Conservation (phyloP, 2,888 invertebrate genomes). For the Diaperis boleti region DNA sequence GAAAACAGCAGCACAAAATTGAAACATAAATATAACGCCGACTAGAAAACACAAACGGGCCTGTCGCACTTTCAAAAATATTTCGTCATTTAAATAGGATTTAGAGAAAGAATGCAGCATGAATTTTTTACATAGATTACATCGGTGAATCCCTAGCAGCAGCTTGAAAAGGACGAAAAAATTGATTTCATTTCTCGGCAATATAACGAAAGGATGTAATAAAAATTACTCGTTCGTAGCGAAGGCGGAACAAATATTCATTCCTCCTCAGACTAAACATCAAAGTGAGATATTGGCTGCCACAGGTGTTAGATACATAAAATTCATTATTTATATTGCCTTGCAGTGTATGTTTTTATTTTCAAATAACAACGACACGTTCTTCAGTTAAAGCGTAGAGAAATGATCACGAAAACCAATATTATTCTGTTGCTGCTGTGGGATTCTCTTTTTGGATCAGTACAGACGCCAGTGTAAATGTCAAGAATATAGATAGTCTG, state of each 20-base stretch:
- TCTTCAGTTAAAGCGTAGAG: no score
- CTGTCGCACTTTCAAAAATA: slow-evolving; percentile 13
- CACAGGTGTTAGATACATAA: neutral
- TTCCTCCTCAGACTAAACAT: neutral
- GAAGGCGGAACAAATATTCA: no score
- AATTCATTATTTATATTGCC: neutral
- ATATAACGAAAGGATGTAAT: neutral
- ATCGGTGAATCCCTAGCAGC: no score
- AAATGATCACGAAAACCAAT: no score
- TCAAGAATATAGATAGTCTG: no score
- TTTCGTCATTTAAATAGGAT: slow-evolving; percentile 1
- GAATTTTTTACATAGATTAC: no score
- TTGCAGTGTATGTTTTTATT: no score
- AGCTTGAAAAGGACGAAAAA: no score
- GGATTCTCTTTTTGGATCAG: no score
- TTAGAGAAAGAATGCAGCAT: neutral
- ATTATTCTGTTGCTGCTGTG: no score
- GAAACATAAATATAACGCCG: slow-evolving; percentile 23
- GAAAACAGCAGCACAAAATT: slow-evolving; percentile 8
- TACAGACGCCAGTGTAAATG: no score
- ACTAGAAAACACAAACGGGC: slow-evolving; percentile 10
- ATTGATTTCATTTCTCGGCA: neutral
- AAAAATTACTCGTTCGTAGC: neutral
- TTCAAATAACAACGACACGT: no score
- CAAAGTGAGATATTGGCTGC: neutral